Base-by-base conservation (phyloP, 1,140 invertebrate species). In the Cylas formicarius region DNA sequence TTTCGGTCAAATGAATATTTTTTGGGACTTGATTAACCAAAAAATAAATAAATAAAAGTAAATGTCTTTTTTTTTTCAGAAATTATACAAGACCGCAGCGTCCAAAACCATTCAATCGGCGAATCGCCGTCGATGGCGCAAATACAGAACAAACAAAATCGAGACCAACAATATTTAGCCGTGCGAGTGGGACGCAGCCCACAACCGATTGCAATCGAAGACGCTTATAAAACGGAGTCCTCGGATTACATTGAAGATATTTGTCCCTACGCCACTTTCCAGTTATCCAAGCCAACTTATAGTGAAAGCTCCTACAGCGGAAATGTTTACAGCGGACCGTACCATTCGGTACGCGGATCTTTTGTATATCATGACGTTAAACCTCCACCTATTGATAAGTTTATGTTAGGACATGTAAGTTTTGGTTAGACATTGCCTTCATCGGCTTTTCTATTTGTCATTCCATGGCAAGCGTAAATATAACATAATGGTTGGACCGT, bases 251-350 rank as follows among this genome's bases (percentile, higher is more conserved):
- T 87, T 50, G 87, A 90, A 70, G 88, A 91, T 65, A 87, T 90
- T 47, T 91, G 87, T 63, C 86, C 86, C 2, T 90, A 91, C 67
- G 88, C 87, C 26, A 91, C 88, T 20, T 90, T 90, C 67, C 87
- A 91, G 65, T 70, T 91, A 50, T 84, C 85, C 33, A 88, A 89
- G 59, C 83, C 84, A 40, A 78, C 85, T 4, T 85, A 86, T 65
- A 84, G 83, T 57, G 86, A 90, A 66, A 90, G 85, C 65, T 86
- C 86, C 28, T 90, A 89, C 70, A 89, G 84, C 60, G 87, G 86
- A 42, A 88, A 89, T 60, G 84, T 86, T 2, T 86, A 86, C 66
- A 84, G 81, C 63, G 84, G 84, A 2, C 83, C 84, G 44, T 86
- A 86, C 67, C 83, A 86, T 65, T 83, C 86, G 32, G 86, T 90